These are phyloP conservation scores for Alectura lathami DNA, from an alignment of 2,113 vertebrate genomes.

Conservation along the genomic window DNA sequence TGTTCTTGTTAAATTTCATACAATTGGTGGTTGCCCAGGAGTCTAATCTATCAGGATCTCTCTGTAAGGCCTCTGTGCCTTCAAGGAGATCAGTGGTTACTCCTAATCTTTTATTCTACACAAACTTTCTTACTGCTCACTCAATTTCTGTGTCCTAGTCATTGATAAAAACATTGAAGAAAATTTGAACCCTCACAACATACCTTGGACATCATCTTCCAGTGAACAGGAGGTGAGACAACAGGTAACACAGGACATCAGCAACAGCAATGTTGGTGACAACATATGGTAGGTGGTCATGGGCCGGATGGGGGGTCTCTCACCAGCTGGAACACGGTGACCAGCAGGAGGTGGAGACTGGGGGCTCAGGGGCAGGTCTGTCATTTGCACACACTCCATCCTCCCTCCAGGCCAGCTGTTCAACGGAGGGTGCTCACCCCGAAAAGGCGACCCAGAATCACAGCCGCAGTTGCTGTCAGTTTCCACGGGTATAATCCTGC, in stretches of 20 bases:
- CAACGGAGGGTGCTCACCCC: background rate
- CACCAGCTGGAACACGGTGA: too few species aligned
- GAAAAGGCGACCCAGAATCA: background rate
- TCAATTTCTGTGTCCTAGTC: too few species aligned
- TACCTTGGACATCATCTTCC: background rate
- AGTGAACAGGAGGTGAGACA: background rate
- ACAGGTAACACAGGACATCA: background rate
- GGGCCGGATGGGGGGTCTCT: too few species aligned
- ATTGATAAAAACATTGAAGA: too few species aligned
- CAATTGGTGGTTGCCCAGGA: too few species aligned
- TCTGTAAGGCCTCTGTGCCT: too few species aligned
- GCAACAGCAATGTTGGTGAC: background rate
- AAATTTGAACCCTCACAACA: background rate
- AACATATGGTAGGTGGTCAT: accelerated
- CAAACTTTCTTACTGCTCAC: too few species aligned
- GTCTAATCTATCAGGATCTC: too few species aligned
- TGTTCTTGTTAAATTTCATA: too few species aligned
- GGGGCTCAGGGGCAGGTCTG: background rate
- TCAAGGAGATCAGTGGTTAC: too few species aligned
- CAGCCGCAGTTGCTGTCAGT: background rate
- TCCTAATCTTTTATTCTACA: too few species aligned
- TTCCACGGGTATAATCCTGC: background rate
- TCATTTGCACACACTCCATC: background rate
- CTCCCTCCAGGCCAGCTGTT: background rate
- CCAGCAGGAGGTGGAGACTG: background rate